A percentile compares a stretch with the other conserved stretches of the same genome.
These are phyloP conservation scores for Spodoptera littoralis DNA, from an alignment of 2,888 invertebrate genomes.

Conservation along the genomic window DNA sequence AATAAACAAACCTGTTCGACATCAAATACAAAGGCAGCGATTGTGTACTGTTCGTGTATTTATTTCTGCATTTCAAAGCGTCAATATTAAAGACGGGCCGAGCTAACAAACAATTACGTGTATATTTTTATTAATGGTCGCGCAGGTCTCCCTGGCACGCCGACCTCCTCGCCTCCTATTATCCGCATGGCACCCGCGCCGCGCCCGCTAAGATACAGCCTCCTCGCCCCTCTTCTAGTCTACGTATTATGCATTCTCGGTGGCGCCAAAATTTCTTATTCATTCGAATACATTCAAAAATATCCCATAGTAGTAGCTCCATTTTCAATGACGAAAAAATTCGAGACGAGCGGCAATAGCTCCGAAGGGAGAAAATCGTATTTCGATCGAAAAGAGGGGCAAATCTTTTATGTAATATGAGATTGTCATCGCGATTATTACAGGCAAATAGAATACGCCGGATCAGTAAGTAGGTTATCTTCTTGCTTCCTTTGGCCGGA, in stretches of 20 bases:
- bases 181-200: slow-evolving; percentile 49
- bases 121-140: slow-evolving; percentile 63
- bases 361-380: slow-evolving; percentile 87
- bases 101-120: slow-evolving; percentile 55
- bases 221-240: slow-evolving; percentile 52
- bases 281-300: slow-evolving; percentile 86
- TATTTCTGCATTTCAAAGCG: slow-evolving; percentile 29
- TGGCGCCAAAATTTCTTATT: slow-evolving; percentile 83
- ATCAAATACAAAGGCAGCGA: slow-evolving; percentile 26
- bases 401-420: slow-evolving; percentile 89
- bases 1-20: slow-evolving; percentile 57
- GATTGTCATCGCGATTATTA: slow-evolving; percentile 89
- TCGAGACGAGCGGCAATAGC: slow-evolving; percentile 84
- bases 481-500: slow-evolving; percentile 84
- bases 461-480: slow-evolving; percentile 89
- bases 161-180: slow-evolving; percentile 51
- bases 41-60: slow-evolving; percentile 30
- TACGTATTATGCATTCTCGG: slow-evolving; percentile 76
- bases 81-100: slow-evolving; percentile 30
- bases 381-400: slow-evolving; percentile 87
- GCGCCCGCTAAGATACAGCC: slow-evolving; percentile 54
- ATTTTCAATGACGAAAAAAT: slow-evolving; percentile 85
- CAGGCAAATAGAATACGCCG: slow-evolving; percentile 88
- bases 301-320: slow-evolving; percentile 78
- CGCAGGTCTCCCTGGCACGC: slow-evolving; percentile 33